Conservation (phyloP, 2,888 invertebrate genomes). For the Caenorhabditis sp. region DNA sequence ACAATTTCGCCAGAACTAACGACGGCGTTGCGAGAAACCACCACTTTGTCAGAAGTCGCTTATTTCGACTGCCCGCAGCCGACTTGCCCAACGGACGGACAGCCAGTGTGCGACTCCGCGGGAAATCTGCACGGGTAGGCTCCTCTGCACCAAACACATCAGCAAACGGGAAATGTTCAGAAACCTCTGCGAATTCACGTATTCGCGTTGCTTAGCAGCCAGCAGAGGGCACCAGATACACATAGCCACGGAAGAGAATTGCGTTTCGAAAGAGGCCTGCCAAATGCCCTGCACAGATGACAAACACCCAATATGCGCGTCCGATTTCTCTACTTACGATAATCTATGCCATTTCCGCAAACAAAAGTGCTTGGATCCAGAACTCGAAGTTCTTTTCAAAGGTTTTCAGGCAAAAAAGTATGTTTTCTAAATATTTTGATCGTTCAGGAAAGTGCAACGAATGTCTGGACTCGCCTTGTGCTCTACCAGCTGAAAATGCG, state of each 20-base stretch:
- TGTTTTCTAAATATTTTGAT: no score
- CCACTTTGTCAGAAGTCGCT: constrained; percentile 26
- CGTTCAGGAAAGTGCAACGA: constrained; percentile 71
- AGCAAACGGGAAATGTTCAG: constrained; percentile 8
- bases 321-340: constrained; percentile 60
- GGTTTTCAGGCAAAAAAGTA: constrained; percentile 48
- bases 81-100: constrained; percentile 60
- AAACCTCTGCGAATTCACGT: constrained; percentile 69
- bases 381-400: constrained; percentile 67
- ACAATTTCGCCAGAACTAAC: constrained; percentile 3
- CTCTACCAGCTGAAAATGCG: constrained; percentile 59
- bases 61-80: constrained; percentile 67
- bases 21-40: not conserved
- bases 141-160: not conserved
- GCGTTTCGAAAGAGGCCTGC: constrained; percentile 54
- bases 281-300: constrained; percentile 56
- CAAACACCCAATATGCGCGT: constrained; percentile 58
- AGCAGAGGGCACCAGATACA: constrained; percentile 60
- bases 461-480: constrained; percentile 71
- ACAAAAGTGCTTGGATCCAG: constrained; percentile 56
- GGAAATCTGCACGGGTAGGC: constrained; percentile 60
- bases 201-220: constrained; percentile 74
- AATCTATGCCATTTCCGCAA: constrained; percentile 62
- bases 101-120: constrained; percentile 62
- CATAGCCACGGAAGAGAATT: constrained; percentile 58